Percentiles rank a stretch among this genome's conserved stretches.
Conservation (phyloP, 2,113 vertebrate genomes). For the Eretmochelys imbricata region DNA sequence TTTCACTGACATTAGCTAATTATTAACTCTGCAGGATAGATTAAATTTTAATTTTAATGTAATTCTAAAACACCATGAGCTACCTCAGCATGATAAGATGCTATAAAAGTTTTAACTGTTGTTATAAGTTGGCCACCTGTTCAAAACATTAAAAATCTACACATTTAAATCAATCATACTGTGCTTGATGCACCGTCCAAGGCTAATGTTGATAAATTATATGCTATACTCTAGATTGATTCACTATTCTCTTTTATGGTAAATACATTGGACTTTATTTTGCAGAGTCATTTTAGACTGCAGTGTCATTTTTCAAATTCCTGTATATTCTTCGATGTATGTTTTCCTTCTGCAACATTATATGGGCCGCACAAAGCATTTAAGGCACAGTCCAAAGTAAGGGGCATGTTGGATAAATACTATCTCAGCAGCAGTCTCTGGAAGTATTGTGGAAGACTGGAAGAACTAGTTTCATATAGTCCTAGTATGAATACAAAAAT, state of each 20-base stretch:
- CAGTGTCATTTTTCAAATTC: slow-evolving; percentile 32
- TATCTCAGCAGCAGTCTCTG: background rate
- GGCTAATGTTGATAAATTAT: slow-evolving; percentile 67
- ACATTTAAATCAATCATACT: slow-evolving; percentile 66
- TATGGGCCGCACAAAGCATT: background rate
- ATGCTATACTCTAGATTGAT: slow-evolving; percentile 1
- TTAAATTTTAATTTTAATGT: slow-evolving; percentile 80
- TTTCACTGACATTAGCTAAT: slow-evolving; percentile 77
- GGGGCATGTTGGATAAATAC: background rate
- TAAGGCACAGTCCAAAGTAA: background rate
- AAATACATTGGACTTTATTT: slow-evolving; percentile 38
- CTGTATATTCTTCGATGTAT: background rate
- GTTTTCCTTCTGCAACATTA: background rate
- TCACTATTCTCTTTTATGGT: slow-evolving; percentile 42
- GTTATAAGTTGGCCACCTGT: slow-evolving; percentile 74
- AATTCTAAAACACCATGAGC: slow-evolving; percentile 67
- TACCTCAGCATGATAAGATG: slow-evolving; percentile 67
- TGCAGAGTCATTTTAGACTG: slow-evolving; percentile 5
- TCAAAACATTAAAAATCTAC: slow-evolving; percentile 68
- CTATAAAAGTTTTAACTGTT: slow-evolving; percentile 74
- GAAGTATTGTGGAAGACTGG: background rate
- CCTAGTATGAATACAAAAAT: background rate
- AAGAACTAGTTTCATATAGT: background rate
- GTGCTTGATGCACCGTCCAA: slow-evolving; percentile 48
- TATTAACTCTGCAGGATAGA: slow-evolving; percentile 74